Evolutionary conservation across 2,113 vertebrate species (phyloP), one percentile per base, ranked within the genome.

Genomic region (Neodontobutis hainanensis): DNA sequence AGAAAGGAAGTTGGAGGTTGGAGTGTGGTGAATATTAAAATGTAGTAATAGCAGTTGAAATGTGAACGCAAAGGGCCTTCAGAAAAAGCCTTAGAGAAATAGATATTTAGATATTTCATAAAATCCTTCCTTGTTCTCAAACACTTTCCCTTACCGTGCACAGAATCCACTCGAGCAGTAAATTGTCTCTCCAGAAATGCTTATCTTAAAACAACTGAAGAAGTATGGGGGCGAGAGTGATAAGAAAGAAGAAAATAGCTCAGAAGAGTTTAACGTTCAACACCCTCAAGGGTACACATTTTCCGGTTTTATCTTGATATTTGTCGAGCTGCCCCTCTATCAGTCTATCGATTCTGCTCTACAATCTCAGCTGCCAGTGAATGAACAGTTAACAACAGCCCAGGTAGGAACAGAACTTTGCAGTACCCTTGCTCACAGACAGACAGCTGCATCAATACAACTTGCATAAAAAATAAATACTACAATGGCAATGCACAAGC

Each of bases 171-270:
- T 85, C 47, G 69, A 50, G 75, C 61, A 19, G 46, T 47, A 81
- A 81, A 81, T 78, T 73, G 64, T 71, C 70, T 82, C 38, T 73
- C 19, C 65, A 68, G 60, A 65, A 66, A 75, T 27, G 34, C n/a
- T 70, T 68, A 79, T 78, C 62, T 44, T 14, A 48, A 61, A 52
- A 58, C 14, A 59, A 49, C 36, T 35, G 45, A 42, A 42, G 57
- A 47, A 70, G 60, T 50, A 15, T 32, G 27, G 34, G 50, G 63
- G 32, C 70, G 59, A 61, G 19, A 38, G 43, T 58, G 72, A 74
- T 68, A 60, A 65, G 63, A 10, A 5, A 36, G 40, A 67, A 71
- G 49, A 52, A 59, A 69, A 69, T n/a, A 43, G 56, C n/a, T 60
- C 49, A 56, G 50, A 61, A 49, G 61, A 60, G 68, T 56, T 27